Conservation (phyloP, 2,888 invertebrate genomes). For the Frankliniella fusca region DNA sequence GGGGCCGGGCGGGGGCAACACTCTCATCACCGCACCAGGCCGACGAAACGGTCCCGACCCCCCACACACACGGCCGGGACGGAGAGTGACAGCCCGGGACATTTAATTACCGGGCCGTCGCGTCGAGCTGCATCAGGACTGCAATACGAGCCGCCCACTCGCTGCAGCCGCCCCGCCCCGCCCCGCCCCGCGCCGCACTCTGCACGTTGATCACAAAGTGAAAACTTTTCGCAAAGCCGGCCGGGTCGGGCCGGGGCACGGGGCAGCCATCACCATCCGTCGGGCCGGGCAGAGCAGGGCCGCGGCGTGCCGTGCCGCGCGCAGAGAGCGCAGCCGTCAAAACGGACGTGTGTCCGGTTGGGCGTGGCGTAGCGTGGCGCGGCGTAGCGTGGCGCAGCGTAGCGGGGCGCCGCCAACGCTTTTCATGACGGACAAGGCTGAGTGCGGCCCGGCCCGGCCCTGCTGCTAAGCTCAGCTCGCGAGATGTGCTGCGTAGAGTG, state of each 20-base stretch:
- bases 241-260: too few species aligned
- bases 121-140: too few species aligned
- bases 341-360: constrained; percentile 10
- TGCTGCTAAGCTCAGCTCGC: not conserved
- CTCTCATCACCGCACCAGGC: not conserved
- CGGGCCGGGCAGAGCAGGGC: not conserved
- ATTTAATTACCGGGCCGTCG: too few species aligned
- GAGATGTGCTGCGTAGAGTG: not conserved
- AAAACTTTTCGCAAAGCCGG: too few species aligned
- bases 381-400: not conserved
- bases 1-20: not conserved
- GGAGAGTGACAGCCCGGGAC: too few species aligned
- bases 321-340: not conserved
- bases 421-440: constrained; percentile 7
- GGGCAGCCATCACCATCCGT: not conserved
- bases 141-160: too few species aligned
- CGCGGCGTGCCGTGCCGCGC: too few species aligned
- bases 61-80: not conserved
- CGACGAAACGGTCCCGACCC: not conserved
- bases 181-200: too few species aligned
- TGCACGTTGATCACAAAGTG: too few species aligned
- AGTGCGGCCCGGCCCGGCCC: not conserved
- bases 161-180: too few species aligned
- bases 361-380: not conserved
- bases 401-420: constrained; percentile 14